These are phyloP conservation scores for Circaetus cinerascens DNA, from an alignment of 2,113 vertebrate genomes.

Conservation along the genomic window DNA sequence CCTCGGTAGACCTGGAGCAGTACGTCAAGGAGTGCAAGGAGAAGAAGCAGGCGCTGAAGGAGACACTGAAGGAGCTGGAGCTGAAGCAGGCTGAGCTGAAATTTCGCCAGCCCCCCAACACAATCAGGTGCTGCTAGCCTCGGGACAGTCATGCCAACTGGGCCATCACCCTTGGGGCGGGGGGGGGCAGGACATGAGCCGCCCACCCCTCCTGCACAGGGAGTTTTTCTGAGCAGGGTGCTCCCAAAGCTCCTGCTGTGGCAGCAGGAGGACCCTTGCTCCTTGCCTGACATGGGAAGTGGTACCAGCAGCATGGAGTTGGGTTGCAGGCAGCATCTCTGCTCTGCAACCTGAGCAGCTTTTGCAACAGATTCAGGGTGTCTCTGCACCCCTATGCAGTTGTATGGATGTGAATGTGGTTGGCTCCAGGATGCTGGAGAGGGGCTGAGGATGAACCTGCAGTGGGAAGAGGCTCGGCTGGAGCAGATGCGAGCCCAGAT, in stretches of 20 bases:
- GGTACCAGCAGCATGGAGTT: neutral
- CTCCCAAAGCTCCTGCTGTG: neutral
- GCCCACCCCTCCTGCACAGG: rapidly evolving
- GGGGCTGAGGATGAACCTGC: neutral
- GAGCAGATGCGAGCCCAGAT: neutral
- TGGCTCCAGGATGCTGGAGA: neutral
- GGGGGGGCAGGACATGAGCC: rapidly evolving
- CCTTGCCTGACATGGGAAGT: neutral
- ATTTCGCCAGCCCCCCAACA: neutral
- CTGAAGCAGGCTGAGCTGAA: neutral
- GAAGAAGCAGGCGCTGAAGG: neutral
- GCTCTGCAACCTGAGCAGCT: neutral
- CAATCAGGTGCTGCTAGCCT: neutral
- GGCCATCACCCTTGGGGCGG: too few relatives aligned
- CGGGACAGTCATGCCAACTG: rapidly evolving
- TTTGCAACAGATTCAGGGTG: neutral
- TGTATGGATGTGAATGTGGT: neutral
- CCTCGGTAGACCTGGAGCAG: neutral
- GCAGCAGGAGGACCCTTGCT: neutral
- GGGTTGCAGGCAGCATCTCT: neutral
- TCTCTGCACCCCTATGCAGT: neutral
- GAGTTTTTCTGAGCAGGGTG: neutral
- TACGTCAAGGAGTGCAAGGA: neutral
- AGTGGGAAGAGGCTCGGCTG: neutral
- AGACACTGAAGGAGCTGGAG: neutral